Percentiles rank a stretch among this genome's conserved stretches.
phyloP scores from a whole-genome alignment of 2,888 invertebrate species.

The Drosophila siamana region DNA sequence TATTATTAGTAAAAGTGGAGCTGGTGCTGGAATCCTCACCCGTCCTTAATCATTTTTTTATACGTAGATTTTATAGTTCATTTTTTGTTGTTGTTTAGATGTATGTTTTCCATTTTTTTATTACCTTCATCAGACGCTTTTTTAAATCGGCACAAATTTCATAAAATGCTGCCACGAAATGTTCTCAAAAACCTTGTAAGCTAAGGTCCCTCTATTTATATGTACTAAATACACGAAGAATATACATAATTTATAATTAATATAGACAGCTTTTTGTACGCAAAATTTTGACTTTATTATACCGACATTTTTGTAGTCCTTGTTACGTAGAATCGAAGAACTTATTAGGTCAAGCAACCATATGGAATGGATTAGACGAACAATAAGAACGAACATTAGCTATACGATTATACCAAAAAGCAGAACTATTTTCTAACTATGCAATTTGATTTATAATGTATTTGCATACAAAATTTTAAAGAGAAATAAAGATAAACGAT shows the following conservation, averaged over 20 bases:
- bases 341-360: conserved; percentile 8
- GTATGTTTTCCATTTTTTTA: conserved; percentile 16
- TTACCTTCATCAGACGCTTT: conserved; percentile 6
- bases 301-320: conserved; percentile 38
- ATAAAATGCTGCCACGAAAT: conserved; percentile 40
- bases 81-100: conserved; percentile 31
- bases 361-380: conserved; percentile 15
- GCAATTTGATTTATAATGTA: conserved; percentile 20
- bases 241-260: conserved; percentile 15
- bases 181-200: conserved; percentile 59
- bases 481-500: conserved; percentile 28
- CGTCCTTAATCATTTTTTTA: conserved; percentile 38
- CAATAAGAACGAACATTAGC: conserved; percentile 44
- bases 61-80: conserved; percentile 34
- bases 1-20: conserved; percentile 16
- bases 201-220: conserved; percentile 46
- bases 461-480: conserved; percentile 11
- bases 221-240: conserved; percentile 29
- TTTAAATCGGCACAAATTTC: conserved; percentile 15
- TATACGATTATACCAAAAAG: conserved; percentile 64
- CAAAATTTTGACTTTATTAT: conserved; percentile 25
- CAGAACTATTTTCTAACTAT: conserved; percentile 41
- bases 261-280: conserved; percentile 53
- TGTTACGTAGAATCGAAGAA: conserved; percentile 39
- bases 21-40: conserved; percentile 24